A percentile compares a stretch with the other conserved stretches of the same genome.
Evolutionary conservation across 2,888 invertebrate genomes (phyloP).

Genomic region (Cybosia mesomella): DNA sequence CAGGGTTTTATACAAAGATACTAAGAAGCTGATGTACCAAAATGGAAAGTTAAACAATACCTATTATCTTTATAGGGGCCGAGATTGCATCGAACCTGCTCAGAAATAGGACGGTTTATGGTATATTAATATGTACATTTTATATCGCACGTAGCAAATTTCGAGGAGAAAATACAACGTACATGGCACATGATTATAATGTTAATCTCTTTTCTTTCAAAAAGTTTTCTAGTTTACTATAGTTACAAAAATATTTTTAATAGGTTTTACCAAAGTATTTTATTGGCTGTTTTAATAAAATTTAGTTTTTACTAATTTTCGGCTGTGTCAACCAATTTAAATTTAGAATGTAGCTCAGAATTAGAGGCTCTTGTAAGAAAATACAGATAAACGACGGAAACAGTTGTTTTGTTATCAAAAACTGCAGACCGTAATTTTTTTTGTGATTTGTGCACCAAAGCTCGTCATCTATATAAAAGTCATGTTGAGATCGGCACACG

Average conservation of each 20-base stretch:
- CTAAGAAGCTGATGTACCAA: conserved; percentile 63
- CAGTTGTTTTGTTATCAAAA: too few species aligned
- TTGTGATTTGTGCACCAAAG: too few species aligned
- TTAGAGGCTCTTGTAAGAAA: not conserved
- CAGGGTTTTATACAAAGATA: conserved; percentile 64
- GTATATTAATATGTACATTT: conserved; percentile 34
- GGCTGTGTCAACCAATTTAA: not conserved
- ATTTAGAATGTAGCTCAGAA: not conserved
- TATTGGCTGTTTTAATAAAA: not conserved
- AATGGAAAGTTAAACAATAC: conserved; percentile 66
- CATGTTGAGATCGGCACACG: too few species aligned
- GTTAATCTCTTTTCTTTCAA: not conserved
- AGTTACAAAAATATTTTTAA: not conserved
- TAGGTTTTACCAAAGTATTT: too few species aligned
- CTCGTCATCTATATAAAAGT: too few species aligned
- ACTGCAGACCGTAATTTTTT: too few species aligned
- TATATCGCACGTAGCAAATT: conserved; percentile 21
- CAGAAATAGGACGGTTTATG: conserved; percentile 60
- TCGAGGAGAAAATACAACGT: not conserved
- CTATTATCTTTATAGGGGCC: conserved; percentile 61
- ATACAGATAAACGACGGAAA: too few species aligned
- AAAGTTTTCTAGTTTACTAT: not conserved
- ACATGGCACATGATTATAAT: not conserved
- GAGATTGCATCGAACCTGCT: conserved; percentile 66
- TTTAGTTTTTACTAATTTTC: not conserved